Base-by-base conservation (phyloP, 1,140 invertebrate species). In the Papilio helenus region DNA sequence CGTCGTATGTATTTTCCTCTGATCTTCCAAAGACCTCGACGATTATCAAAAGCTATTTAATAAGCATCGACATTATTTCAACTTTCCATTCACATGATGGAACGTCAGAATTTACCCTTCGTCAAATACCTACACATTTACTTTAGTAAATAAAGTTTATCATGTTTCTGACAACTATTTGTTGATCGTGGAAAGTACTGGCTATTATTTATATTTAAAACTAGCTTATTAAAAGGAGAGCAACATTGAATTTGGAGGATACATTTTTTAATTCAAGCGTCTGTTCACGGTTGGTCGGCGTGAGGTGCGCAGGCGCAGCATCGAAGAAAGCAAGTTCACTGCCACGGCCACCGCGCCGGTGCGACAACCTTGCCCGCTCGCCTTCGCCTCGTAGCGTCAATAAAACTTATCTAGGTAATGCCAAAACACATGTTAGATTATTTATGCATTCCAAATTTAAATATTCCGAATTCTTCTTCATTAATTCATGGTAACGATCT, bases 321-420 rank as follows among this genome's bases (percentile, higher is more conserved):
- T 72, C 71, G 84, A 90, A 92, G 91, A 92, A 93, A 92, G 92
- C 89, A 93, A 94, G 93, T 94, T 94, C 93, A 94, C 87, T 94
- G 93, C 89, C 93, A 94, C 89, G 92, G 93, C 84, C 91, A 16
- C 61, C 10, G 26, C 61, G 86, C 42, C 88, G 86, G 89, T 87
- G 86, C 90, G 90, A 91, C 90, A 92, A 92, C 90, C 91, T 92
- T 90, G 88, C 85, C 61, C 79, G 80, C 81, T 87, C 79, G 81
- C 85, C 86, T 87, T 85, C 80, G 79, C 68, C 79, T 83, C 76
- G 80, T 79, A 44, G 80, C 79, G 74, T 83, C 79, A 81, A 80
- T 82, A 77, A 82, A 82, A 81, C 79, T 76, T 81, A 81, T 72
- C 72, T 82, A 82, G 76, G 51, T 73, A 80, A 46, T 81, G 79